Conservation (phyloP, 2,797 vertebrate genomes). For the Poeciliopsis turneri region DNA sequence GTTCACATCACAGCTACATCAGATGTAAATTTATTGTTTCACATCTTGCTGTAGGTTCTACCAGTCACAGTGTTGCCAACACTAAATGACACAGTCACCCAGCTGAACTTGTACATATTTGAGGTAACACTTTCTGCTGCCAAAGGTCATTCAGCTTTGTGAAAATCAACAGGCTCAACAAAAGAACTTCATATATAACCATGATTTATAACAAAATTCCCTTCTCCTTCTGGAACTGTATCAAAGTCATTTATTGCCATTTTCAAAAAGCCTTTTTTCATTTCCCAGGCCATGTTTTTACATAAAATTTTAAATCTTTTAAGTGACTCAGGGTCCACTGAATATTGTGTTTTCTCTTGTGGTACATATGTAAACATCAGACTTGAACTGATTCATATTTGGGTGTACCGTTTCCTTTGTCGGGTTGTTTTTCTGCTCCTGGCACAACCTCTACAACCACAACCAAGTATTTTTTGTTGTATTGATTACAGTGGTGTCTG, state of each 20-base stretch:
- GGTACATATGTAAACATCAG: slow-evolving; percentile 86
- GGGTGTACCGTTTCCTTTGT: slow-evolving; percentile 41
- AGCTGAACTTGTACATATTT: slow-evolving; percentile 62
- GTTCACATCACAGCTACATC: slow-evolving; percentile 39
- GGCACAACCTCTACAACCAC: slow-evolving; percentile 11
- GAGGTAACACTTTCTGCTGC: slow-evolving; percentile 70
- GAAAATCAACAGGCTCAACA: slow-evolving; percentile 52
- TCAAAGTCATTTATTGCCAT: slow-evolving; percentile 87
- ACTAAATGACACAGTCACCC: slow-evolving; percentile 43
- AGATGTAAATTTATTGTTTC: slow-evolving; percentile 26
- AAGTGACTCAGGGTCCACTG: slow-evolving; percentile 45
- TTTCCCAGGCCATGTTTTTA: slow-evolving; percentile 40
- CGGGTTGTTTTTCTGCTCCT: background rate
- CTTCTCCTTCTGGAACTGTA: slow-evolving; percentile 38
- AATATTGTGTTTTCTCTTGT: slow-evolving; percentile 52
- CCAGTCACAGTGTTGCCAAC: slow-evolving; percentile 35
- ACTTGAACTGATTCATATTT: slow-evolving; percentile 70
- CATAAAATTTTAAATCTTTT: slow-evolving; percentile 40
- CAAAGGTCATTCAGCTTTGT: slow-evolving; percentile 46
- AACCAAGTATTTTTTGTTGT: slow-evolving; percentile 36
- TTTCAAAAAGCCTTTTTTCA: slow-evolving; percentile 70
- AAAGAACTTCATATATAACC: slow-evolving; percentile 49
- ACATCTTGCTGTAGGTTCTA: slow-evolving; percentile 32
- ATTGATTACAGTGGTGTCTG: slow-evolving; percentile 65
- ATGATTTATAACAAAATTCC: slow-evolving; percentile 54